Evolutionary conservation across 64 coral and sea anemone genomes (phyloP), one percentile per base, ranked within the genome.

Genomic region (Porites australiensis): DNA sequence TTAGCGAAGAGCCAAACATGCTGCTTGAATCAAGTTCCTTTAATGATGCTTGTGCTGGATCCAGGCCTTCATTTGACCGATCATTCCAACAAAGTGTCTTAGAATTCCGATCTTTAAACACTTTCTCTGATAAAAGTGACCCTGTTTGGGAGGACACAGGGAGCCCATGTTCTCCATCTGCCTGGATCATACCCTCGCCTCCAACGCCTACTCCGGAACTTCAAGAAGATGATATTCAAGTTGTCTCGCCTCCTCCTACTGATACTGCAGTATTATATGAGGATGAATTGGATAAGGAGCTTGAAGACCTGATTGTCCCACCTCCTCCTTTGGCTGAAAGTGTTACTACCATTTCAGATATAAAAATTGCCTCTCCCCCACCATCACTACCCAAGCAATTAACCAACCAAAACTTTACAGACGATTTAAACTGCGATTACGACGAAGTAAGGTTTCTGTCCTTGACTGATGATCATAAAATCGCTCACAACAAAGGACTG

Each of bases 141-240:
- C 13, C 12, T 49, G 16, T 67, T 74, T 45, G 45, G 75, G 77
- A 64, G 18, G 15, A 76, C 68, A 23, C 75, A 75, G 69, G 79
- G 67, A 83, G 77, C 11, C 75, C 69, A 18, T 89, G 77, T 50
- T 94, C 89, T 11, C 77, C 67, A 1, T 80, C 91, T 48, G 48
- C 94, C 9, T 98, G 95, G 95, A 82, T 94, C 79, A 87, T 98
- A 61, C 95, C 95, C 64, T 58, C 89, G 44, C 95, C 95, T 22
- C 92, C 95, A 19, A 58, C 75, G 48, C 84, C 89, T 58, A 98
- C 92, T 4, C 87, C 79, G 52, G 77, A 94, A 76, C 88, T 98
- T 20, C 83, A 51, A 55, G 83, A 93, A 6, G 23, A 46, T 64
- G 89, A 96, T 81, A 91, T 98, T 62, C 60, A 16, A 49, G 78